Evolutionary conservation across 2,113 vertebrate genomes (phyloP).

Genomic region (Hassar affinis): DNA sequence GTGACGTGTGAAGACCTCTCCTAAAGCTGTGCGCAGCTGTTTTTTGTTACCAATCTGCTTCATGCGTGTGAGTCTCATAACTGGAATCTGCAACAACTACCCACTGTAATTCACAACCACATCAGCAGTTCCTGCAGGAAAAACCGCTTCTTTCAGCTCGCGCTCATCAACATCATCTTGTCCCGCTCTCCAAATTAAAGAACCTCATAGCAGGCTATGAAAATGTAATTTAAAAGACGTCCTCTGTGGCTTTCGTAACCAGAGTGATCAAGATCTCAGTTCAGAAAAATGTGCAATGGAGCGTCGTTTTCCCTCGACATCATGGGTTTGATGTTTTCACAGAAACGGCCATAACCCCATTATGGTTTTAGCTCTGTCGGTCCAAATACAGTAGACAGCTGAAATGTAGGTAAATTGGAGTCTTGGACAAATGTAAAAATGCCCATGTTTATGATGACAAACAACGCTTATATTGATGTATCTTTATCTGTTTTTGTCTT

Average conservation of each 20-base stretch:
- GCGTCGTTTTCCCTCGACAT: conserved; percentile 13
- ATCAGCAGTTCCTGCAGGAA: conserved; percentile 12
- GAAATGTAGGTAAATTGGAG: not conserved
- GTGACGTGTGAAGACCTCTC: not conserved
- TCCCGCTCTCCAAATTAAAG: not conserved
- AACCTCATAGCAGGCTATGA: conserved; percentile 15
- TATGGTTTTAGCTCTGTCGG: not conserved
- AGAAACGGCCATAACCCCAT: not conserved
- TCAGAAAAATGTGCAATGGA: conserved; percentile 33
- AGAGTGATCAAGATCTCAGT: conserved; percentile 36
- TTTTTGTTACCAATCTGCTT: conserved; percentile 48
- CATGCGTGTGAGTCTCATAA: conserved; percentile 25
- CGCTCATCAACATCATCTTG: not conserved
- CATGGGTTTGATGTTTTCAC: conserved; percentile 6
- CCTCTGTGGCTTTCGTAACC: conserved; percentile 15
- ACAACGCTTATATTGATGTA: not conserved
- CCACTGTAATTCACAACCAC: conserved; percentile 12
- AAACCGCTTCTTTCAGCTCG: conserved; percentile 15
- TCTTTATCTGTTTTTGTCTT: not conserved
- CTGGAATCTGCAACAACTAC: conserved; percentile 11
- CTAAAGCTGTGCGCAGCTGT: conserved; percentile 41
- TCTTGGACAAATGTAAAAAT: not conserved
- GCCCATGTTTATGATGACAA: not conserved
- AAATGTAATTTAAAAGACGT: conserved; percentile 23
- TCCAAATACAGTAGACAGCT: not conserved